Evolutionary conservation across 2,113 vertebrate species (phyloP).

Genomic region (Tetrao urogallus): DNA sequence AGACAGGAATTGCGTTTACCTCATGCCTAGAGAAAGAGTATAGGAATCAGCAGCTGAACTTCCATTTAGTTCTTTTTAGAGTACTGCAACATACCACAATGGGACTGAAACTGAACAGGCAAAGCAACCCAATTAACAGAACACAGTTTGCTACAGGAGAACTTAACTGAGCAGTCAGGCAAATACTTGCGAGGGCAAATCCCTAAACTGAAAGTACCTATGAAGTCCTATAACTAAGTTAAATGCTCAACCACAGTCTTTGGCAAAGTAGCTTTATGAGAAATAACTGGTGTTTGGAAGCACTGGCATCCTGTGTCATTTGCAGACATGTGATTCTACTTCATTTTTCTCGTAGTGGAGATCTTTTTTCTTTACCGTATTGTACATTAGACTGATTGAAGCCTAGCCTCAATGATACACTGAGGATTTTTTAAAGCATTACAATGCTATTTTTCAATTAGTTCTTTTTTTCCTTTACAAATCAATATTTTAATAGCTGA

Average conservation of each 20-base stretch:
- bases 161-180: not conserved
- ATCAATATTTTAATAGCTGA: not conserved
- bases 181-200: not conserved
- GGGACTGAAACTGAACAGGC: not conserved
- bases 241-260: not conserved
- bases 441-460: not conserved
- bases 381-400: not conserved
- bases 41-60: not conserved
- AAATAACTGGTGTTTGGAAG: not conserved
- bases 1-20: not conserved
- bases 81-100: not conserved
- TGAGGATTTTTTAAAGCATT: not conserved
- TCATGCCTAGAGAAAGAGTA: not conserved
- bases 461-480: not conserved
- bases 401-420: not conserved
- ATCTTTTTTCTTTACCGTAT: not conserved
- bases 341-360: not conserved
- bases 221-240: not conserved
- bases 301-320: not conserved
- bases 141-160: not conserved
- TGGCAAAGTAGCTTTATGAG: not conserved
- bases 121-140: not conserved
- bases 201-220: not conserved
- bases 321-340: not conserved
- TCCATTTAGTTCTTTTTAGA: not conserved